A percentile compares a stretch with the other conserved stretches of the same genome.
Conservation (phyloP, 2,888 invertebrate species). For the Drosophila pseudotakahashii region DNA sequence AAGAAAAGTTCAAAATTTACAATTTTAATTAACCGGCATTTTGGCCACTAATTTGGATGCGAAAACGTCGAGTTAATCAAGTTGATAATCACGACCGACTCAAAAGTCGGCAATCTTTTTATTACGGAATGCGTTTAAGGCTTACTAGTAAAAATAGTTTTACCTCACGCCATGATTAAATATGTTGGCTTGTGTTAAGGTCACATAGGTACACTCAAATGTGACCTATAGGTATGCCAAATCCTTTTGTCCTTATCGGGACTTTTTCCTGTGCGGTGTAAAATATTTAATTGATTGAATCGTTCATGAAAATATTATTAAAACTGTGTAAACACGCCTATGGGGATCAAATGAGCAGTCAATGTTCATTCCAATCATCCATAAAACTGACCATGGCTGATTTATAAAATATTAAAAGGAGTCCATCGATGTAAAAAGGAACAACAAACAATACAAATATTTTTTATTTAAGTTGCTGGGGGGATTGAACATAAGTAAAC, state of each 20-base stretch:
- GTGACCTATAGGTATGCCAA: neutral
- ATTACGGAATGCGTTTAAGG: neutral
- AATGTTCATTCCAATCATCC: neutral
- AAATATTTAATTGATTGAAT: constrained; percentile 71
- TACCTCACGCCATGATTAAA: neutral
- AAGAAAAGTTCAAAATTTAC: constrained; percentile 71
- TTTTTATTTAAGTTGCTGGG: neutral
- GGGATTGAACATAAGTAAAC: neutral
- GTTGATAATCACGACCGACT: constrained; percentile 8
- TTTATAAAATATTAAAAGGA: constrained; percentile 33
- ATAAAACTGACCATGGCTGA: constrained; percentile 20
- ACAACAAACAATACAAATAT: neutral
- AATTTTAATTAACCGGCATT: constrained; percentile 72
- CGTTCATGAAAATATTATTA: constrained; percentile 65
- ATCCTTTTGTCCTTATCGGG: neutral
- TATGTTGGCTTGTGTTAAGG: neutral
- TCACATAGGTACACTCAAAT: neutral
- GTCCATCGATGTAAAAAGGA: neutral
- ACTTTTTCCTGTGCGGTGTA: constrained; percentile 8
- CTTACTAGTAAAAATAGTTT: neutral
- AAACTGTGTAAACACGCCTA: constrained; percentile 53
- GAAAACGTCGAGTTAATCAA: constrained; percentile 25
- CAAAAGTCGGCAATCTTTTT: neutral
- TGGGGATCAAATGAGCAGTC: constrained; percentile 40
- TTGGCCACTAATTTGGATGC: constrained; percentile 47